Percentiles rank a stretch among this genome's conserved stretches.
phyloP scores from a whole-genome alignment of 2,113 vertebrate species.

The Murina feae region DNA sequence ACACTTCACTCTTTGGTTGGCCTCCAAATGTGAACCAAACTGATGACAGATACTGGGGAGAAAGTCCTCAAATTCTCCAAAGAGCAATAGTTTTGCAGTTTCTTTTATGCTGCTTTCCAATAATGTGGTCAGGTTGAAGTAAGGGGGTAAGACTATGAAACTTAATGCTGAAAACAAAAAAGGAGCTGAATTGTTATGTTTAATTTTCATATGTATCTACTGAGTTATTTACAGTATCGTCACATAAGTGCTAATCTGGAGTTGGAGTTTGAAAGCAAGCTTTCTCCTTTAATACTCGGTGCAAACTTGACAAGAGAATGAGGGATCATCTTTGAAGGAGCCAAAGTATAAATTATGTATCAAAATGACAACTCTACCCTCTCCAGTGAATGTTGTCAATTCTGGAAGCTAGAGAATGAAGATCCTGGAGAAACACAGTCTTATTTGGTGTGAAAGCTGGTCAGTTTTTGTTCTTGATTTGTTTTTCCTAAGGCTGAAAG shows the following conservation, averaged over 20 bases:
- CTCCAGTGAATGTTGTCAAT: slow-evolving; percentile 49
- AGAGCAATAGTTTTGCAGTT: no score
- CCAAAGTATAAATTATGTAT: neutral
- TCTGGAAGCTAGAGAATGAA: slow-evolving; percentile 53
- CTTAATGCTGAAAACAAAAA: neutral
- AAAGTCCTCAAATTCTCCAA: no score
- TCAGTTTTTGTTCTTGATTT: slow-evolving; percentile 75
- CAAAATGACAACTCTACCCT: slow-evolving; percentile 18
- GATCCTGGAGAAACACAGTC: slow-evolving; percentile 59
- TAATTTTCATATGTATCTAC: neutral
- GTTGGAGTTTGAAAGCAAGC: neutral
- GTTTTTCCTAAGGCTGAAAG: slow-evolving; percentile 68
- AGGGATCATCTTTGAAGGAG: slow-evolving; percentile 4
- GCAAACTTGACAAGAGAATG: neutral
- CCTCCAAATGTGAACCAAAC: neutral
- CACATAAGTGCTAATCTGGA: neutral
- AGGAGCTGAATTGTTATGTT: neutral
- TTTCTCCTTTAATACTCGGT: neutral
- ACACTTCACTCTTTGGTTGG: neutral
- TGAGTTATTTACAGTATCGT: neutral
- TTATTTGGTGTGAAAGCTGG: slow-evolving; percentile 72
- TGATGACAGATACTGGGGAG: no score
- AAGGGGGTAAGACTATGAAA: neutral
- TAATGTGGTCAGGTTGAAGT: neutral
- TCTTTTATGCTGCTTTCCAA: neutral